Conservation (phyloP, 2,113 vertebrate species). For the Corvus hawaiiensis region DNA sequence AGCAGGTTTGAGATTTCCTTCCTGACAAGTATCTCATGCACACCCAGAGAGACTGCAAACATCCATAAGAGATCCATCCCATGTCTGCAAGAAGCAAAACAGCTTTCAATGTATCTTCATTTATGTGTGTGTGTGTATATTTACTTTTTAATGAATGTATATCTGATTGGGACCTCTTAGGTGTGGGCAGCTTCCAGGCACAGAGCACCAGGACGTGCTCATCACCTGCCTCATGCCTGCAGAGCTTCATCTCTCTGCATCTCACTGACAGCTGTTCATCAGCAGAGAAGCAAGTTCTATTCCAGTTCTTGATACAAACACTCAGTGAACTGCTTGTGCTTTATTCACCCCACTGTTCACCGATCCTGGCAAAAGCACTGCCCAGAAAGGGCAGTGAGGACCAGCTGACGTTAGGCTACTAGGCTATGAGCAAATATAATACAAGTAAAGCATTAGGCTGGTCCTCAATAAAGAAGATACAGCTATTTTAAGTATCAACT, state of each 20-base stretch:
- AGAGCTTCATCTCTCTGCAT: accelerated
- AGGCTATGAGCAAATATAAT: background rate
- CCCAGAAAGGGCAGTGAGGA: background rate
- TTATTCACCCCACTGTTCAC: background rate
- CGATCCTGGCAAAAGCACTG: background rate
- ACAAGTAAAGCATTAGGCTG: constrained; percentile 25
- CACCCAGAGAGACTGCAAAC: background rate
- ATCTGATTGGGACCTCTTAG: too few species aligned
- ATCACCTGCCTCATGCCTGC: background rate
- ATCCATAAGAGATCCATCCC: accelerated
- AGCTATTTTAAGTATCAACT: constrained; percentile 66
- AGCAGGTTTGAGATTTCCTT: background rate
- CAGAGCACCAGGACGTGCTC: background rate
- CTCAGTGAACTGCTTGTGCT: background rate
- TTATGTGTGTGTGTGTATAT: accelerated
- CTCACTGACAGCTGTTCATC: accelerated
- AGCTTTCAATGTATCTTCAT: background rate
- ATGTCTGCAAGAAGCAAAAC: background rate
- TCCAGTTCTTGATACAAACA: background rate
- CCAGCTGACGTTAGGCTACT: background rate
- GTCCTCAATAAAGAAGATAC: constrained; percentile 42
- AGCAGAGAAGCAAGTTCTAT: background rate
- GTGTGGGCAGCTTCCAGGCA: background rate
- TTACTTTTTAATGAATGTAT: background rate
- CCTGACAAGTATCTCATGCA: background rate